A percentile compares a stretch with the other conserved stretches of the same genome.
Evolutionary conservation across 1,140 invertebrate genomes (phyloP).

Genomic region (Drosophila mayri): DNA sequence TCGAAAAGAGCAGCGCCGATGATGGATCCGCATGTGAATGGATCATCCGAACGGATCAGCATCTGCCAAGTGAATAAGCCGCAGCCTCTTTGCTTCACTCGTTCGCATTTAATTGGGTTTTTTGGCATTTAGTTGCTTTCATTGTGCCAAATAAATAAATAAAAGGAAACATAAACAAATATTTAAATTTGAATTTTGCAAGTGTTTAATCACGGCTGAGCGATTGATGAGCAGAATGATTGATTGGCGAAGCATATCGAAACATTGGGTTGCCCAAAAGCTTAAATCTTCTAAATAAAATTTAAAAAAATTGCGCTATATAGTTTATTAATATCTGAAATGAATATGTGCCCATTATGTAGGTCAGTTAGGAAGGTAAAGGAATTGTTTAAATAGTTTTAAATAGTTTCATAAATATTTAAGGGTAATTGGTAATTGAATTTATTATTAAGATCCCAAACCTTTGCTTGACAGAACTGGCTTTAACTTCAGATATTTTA

Average conservation of each 20-base stretch:
- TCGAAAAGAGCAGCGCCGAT: constrained; percentile 17
- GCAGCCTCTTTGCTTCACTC: constrained; percentile 2
- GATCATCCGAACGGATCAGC: constrained; percentile 25
- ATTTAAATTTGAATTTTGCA: constrained; percentile 10
- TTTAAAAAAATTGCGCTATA: background rate
- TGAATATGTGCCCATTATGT: too few species aligned
- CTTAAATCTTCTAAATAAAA: background rate
- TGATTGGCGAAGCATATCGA: constrained; percentile 11
- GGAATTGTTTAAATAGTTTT: background rate
- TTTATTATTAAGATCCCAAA: background rate
- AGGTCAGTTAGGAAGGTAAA: background rate
- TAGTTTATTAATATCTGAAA: background rate
- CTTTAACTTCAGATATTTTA: constrained; percentile 1
- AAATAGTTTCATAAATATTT: background rate
- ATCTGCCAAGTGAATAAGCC: constrained; percentile 33
- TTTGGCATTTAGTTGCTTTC: constrained; percentile 21
- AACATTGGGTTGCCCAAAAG: too few species aligned
- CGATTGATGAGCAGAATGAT: constrained; percentile 40
- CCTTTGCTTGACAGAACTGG: constrained; percentile 39
- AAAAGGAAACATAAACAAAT: background rate
- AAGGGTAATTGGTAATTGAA: background rate
- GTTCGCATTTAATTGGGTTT: constrained; percentile 17
- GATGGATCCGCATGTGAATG: constrained; percentile 29
- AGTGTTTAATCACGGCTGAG: constrained; percentile 16
- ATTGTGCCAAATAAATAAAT: constrained; percentile 7